Evolutionary conservation across 2,797 vertebrate species (phyloP), one percentile per base, ranked within the genome.

Genomic region (Pagetopsis macropterus): DNA sequence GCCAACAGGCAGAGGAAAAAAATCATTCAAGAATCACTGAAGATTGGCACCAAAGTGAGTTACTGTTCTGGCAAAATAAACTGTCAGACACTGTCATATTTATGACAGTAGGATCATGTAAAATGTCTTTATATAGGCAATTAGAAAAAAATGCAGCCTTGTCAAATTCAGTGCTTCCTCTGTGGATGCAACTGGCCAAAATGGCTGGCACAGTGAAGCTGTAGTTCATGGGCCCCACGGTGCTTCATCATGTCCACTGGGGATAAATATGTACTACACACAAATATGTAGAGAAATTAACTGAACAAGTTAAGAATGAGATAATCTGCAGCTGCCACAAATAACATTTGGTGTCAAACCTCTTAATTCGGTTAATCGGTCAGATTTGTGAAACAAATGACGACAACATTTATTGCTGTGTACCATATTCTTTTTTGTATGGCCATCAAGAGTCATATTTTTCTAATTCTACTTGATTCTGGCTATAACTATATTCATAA

Each of bases 1-100:
- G 97, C 98, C n/a, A 96, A 99, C 71, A 86, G 33, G 55, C 91
- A 73, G 79, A 95, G 98, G 78, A 89, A 82, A 33, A 93, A 89
- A 70, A 95, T 99, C 40, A 96, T 99, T 50, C 70, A 94, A 51
- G 89, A 93, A 12, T 99, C 97, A 0, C 79, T 93, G 10, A 90
- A 81, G 33, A 93, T 94, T 52, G 97, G 98, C 27, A 91, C 93
- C 44, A 95, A 88, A 91, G 98, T 99, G 82, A 89, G 33, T 37
- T 7, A 37, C 8, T 37, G 33, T 37, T 37, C 33, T 37, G 33
- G 33, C 33, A 9, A 9, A 37, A 37, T 37, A 37, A 37, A 37
- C 33, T 37, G 7, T 37, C 6, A 8, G 33, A 37, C 8, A 7
- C 33, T 37, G 33, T 37, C 33, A 7, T 37, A 7, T 37, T 37